Evolutionary conservation across 2,113 vertebrate species (phyloP), one percentile per base, ranked within the genome.

Genomic region (Junco hyemalis): DNA sequence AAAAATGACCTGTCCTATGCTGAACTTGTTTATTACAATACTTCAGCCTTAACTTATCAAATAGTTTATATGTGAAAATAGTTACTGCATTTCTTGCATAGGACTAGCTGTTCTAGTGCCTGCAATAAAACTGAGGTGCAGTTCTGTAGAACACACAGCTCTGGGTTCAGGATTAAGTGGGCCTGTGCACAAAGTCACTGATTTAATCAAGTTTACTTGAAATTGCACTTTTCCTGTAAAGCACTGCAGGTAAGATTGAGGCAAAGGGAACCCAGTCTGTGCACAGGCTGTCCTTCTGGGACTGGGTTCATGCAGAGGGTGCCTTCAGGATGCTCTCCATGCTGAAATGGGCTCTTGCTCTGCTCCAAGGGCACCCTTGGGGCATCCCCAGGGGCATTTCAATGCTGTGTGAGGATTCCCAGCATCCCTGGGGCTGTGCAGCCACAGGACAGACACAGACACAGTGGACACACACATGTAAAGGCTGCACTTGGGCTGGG

Each of bases 371-470:
- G 24, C 48, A n/a, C 25, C 60, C 70, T 18, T 22, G 38, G 42
- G 59, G 33, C 42, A 91, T 69, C 51, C 56, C 1, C 0, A 45
- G 57, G 38, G 69, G 15, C 38, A 23, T 63, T 74, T 48, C 51
- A 66, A 2, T 0, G 5, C 36, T 40, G 53, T 33, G 45, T 0
- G 4, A 77, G 29, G 36, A 29, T 56, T 63, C 48, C 36, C 35
- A 86, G 53, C 45, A 40, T 33, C 44, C 59, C 63, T 4, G 7
- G 68, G 77, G 59, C 77, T 83, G 64, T 72, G 68, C 5, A 3
- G 88, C 63, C 88, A 86, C 59, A 77, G 94, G 64, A 96, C 73
- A 86, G 72, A 86, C 72, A 64, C 36, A 77, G 57, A 94, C 66
- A 96, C 93, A 81, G 89, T 26, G 0, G 81, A 92, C 77, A 74